A percentile compares a stretch with the other conserved stretches of the same genome.
These are phyloP conservation scores for Ceyx melanurus DNA, from an alignment of 2,113 vertebrate species.

Conservation along the genomic window DNA sequence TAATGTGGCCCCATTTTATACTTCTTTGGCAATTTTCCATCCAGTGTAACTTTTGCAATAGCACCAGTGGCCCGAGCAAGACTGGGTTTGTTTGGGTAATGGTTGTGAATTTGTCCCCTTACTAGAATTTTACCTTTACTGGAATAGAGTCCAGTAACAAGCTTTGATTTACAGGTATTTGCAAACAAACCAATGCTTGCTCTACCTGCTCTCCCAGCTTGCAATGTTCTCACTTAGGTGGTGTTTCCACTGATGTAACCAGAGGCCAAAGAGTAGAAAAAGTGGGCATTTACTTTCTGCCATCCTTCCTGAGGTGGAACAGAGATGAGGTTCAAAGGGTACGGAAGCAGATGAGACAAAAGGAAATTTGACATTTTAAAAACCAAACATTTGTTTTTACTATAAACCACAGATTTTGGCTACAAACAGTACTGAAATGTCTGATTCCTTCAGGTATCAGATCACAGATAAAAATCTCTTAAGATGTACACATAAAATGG, in stretches of 20 bases:
- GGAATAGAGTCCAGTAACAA: background rate
- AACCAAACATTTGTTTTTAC: background rate
- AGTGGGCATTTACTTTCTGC: background rate
- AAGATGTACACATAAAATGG: background rate
- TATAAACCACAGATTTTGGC: background rate
- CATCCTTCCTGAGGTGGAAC: background rate
- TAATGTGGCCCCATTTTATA: background rate
- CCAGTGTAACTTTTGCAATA: background rate
- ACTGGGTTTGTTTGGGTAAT: background rate
- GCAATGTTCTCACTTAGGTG: background rate
- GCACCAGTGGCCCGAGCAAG: background rate
- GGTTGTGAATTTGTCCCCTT: background rate
- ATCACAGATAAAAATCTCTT: background rate
- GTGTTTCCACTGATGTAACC: background rate
- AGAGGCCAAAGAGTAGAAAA: background rate
- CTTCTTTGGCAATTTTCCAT: background rate
- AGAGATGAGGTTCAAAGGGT: background rate
- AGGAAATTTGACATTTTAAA: background rate
- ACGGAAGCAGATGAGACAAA: background rate
- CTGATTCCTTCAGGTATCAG: background rate
- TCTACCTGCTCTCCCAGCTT: background rate
- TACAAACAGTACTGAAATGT: background rate
- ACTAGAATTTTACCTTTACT: background rate
- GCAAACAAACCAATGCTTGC: background rate
- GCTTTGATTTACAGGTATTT: background rate